A percentile compares a stretch with the other conserved stretches of the same genome.
phyloP scores from a whole-genome alignment of 2,113 vertebrate species.

The Heptranchias perlo region DNA sequence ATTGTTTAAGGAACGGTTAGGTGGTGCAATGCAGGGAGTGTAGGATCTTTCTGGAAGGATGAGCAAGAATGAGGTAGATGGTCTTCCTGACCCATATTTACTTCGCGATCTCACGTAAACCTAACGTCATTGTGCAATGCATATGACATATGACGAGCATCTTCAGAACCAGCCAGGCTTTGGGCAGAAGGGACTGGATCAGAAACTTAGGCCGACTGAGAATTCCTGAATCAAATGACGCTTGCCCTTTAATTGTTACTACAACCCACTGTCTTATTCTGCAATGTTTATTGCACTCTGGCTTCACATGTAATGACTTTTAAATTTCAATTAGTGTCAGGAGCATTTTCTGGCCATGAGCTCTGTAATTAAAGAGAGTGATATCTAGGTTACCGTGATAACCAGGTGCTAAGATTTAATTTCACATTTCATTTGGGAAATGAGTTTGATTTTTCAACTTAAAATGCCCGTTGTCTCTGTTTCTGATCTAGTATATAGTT shows the following conservation, averaged over 20 bases:
- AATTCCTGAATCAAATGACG: background rate
- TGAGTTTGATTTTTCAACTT: background rate
- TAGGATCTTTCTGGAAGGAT: background rate
- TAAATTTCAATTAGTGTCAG: background rate
- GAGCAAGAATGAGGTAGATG: no score
- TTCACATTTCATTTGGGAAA: slow-evolving; percentile 17
- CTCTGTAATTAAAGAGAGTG: background rate
- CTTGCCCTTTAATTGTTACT: background rate
- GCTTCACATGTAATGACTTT: background rate
- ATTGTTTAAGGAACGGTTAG: background rate
- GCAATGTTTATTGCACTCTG: background rate
- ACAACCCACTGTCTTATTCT: background rate
- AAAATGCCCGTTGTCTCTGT: background rate
- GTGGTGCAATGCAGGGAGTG: background rate
- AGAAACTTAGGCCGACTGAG: background rate
- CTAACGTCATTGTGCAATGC: background rate
- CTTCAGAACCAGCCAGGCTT: background rate
- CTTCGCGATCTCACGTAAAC: no score
- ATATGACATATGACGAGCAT: background rate
- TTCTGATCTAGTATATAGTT: background rate
- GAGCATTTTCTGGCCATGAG: background rate
- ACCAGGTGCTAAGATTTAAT: background rate
- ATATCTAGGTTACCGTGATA: background rate
- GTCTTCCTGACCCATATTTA: no score
- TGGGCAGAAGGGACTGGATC: background rate